Evolutionary conservation across 2,113 vertebrate species (phyloP).

Genomic region (Pontoporia blainvillei): DNA sequence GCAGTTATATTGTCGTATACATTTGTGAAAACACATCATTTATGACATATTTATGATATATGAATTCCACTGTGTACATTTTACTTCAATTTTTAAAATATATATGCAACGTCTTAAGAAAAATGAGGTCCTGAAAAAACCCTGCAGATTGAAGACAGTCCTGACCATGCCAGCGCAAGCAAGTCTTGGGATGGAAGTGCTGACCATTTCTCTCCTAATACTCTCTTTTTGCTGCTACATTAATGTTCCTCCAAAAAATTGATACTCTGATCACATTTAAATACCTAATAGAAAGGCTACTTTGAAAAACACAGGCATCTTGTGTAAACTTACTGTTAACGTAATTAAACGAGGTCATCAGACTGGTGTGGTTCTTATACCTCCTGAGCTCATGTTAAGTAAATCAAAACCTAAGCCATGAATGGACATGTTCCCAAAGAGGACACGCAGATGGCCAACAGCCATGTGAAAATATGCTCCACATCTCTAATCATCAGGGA

Average conservation of each 20-base stretch:
- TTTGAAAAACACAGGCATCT: neutral
- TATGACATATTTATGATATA: neutral
- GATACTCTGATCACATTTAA: neutral
- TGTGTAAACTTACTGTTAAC: neutral
- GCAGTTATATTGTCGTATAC: too few species aligned
- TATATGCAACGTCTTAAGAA: neutral
- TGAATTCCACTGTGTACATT: neutral
- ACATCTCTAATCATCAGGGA: too few species aligned
- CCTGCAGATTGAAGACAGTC: neutral
- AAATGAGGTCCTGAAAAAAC: neutral
- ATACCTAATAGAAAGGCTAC: neutral
- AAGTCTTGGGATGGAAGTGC: neutral
- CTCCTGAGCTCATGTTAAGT: too few species aligned
- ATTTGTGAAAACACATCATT: neutral
- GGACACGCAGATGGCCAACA: too few species aligned
- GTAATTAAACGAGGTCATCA: neutral
- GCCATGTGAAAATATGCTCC: too few species aligned
- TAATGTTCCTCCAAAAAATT: neutral
- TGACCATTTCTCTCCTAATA: neutral
- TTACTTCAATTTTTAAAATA: neutral
- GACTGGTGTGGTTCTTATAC: neutral
- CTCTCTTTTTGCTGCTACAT: neutral
- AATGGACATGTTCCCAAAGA: too few species aligned
- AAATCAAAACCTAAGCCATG: too few species aligned
- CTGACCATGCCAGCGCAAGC: rapidly evolving